Evolutionary conservation across 2,113 vertebrate species (phyloP), one percentile per base, ranked within the genome.

Genomic region (Pollimyrus isidori): DNA sequence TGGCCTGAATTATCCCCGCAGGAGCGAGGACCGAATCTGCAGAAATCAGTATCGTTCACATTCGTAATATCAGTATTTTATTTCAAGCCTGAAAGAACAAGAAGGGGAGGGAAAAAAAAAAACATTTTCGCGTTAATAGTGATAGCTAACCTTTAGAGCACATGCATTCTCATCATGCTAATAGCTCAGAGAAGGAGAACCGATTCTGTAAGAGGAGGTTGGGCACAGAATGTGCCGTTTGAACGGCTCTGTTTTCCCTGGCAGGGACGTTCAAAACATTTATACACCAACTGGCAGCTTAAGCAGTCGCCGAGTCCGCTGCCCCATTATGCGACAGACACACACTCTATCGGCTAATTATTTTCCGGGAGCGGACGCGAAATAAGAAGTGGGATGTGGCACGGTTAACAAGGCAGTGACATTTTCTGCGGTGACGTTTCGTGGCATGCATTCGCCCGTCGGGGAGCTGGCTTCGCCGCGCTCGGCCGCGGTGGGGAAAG

Each of bases 371-470:
- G 56, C 46, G 65, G 50, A 49, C 3, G 42, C 76, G 62, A 88
- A 65, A 80, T 39, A 42, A 84, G 69, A 76, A 35, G 65, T 19
- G 86, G 76, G 42, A 65, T 69, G 39, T n/a, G 23, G 69, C 45
- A 15, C 42, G n/a, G 11, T 84, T 62, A 50, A 62, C 39, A 39
- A 83, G 89, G 39, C 50, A 39, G 58, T 88, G 89, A 90, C 89
- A 87, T 90, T 90, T 56, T 11, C n/a, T 69, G 62, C n/a, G 42
- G 17, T 80, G 87, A 88, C 86, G 80, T 90, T 86, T 62, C 58
- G 89, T 21, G 87, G 65, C 23, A 69, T 35, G 73, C 76, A 76
- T 73, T 39, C 86, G 86, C 87, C 21, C 17, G 50, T 69, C 62
- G 56, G 87, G 87, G 48, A 58, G 87, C 50, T 45, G 58, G 52